A percentile compares a stretch with the other conserved stretches of the same genome.
phyloP scores from a whole-genome alignment of 2,888 invertebrate species.

The Morinoia aosen region DNA sequence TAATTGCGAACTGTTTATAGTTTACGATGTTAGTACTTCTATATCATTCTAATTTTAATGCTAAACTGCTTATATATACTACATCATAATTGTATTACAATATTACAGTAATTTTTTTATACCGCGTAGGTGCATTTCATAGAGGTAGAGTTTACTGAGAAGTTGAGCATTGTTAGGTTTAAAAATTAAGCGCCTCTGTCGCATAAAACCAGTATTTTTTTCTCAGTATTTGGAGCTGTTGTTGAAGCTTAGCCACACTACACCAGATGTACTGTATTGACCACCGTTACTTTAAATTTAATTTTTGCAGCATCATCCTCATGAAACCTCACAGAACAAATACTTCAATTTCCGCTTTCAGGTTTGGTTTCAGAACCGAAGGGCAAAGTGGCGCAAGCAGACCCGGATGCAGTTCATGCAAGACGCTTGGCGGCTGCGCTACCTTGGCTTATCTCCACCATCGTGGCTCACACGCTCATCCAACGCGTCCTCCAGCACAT shows the following conservation, averaged over 20 bases:
- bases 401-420: constrained; percentile 83
- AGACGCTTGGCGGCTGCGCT: constrained; percentile 92
- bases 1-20: no score
- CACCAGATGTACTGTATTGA: neutral
- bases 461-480: constrained; percentile 64
- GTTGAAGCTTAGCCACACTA: neutral
- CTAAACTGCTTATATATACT: no score
- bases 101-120: no score
- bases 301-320: neutral
- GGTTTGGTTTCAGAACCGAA: constrained; percentile 99
- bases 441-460: constrained; percentile 81
- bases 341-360: constrained; percentile 71
- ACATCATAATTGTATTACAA: no score
- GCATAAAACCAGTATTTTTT: no score
- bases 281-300: neutral
- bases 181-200: neutral
- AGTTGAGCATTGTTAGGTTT: neutral
- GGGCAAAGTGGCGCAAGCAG: constrained; percentile 97
- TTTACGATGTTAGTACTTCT: no score
- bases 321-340: neutral
- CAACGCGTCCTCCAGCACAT: neutral
- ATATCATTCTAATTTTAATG: no score
- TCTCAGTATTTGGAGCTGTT: no score
- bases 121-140: neutral
- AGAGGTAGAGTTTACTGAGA: neutral